phyloP scores from a whole-genome alignment of 2,888 invertebrate genomes.

The Byasa hedistus region DNA sequence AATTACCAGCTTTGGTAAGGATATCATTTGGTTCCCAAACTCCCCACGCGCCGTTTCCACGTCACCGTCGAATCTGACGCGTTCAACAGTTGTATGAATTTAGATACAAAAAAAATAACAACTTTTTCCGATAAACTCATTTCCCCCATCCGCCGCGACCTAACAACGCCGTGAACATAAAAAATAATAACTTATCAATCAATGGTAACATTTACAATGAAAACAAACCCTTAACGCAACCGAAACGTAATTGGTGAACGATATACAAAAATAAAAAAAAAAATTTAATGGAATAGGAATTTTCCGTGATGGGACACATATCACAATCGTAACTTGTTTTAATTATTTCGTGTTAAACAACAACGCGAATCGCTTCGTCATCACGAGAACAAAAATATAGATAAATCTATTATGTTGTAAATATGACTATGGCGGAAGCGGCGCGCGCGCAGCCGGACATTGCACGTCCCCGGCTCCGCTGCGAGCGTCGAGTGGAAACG shows the following conservation, averaged over 20 bases:
- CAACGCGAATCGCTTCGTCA: slow-evolving; percentile 50
- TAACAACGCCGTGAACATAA: slow-evolving; percentile 40
- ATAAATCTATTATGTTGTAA: slow-evolving; percentile 59
- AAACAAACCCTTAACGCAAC: slow-evolving; percentile 54
- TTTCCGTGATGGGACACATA: slow-evolving; percentile 68
- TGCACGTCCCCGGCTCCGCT: slow-evolving; percentile 36
- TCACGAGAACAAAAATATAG: slow-evolving; percentile 45
- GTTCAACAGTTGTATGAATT: slow-evolving; percentile 14
- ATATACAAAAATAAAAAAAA: slow-evolving; percentile 65
- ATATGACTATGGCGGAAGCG: slow-evolving; percentile 62
- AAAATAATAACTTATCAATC: slow-evolving; percentile 73
- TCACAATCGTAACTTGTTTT: slow-evolving; percentile 60
- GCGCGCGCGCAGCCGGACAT: slow-evolving; percentile 30
- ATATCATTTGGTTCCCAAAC: slow-evolving; percentile 42
- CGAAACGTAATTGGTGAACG: slow-evolving; percentile 60
- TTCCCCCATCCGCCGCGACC: slow-evolving; percentile 27
- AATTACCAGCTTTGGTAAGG: slow-evolving; percentile 57
- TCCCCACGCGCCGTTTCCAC: slow-evolving; percentile 36
- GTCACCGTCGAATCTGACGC: slow-evolving; percentile 8
- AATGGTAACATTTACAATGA: slow-evolving; percentile 79
- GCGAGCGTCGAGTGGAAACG: slow-evolving; percentile 16
- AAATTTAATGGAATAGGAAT: slow-evolving; percentile 73
- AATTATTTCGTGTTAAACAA: slow-evolving; percentile 35
- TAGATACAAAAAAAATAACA: slow-evolving; percentile 2
- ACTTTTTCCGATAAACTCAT: slow-evolving; percentile 32